Conservation (phyloP, 2,113 vertebrate genomes). For the Gobio gobio region DNA sequence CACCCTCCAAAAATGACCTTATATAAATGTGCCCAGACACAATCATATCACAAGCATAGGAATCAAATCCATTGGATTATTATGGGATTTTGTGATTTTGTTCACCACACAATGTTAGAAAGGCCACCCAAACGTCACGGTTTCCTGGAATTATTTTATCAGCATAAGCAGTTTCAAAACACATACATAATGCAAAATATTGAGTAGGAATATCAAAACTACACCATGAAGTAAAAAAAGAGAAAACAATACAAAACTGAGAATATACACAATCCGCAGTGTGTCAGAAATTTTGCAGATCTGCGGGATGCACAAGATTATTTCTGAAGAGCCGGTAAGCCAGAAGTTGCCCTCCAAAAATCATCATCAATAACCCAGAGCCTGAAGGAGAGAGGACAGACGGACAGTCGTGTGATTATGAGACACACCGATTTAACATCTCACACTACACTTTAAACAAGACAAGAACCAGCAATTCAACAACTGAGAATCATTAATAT, state of each 20-base stretch:
- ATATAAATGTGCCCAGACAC: not conserved
- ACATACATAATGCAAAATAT: not conserved
- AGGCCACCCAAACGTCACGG: not conserved
- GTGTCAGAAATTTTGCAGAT: slow-evolving; percentile 85
- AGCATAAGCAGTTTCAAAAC: slow-evolving; percentile 4
- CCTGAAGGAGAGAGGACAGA: slow-evolving; percentile 71
- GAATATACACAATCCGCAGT: not conserved
- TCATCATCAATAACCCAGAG: slow-evolving; percentile 86
- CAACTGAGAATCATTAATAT: no score
- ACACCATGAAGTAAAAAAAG: not conserved
- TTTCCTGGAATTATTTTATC: slow-evolving; percentile 2
- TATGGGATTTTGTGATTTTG: not conserved
- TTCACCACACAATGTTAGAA: not conserved
- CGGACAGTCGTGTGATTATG: no score
- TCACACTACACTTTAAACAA: not conserved
- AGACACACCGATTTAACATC: no score
- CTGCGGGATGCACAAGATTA: slow-evolving; percentile 85
- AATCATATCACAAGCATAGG: not conserved
- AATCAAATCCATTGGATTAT: not conserved
- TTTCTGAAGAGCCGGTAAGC: slow-evolving; percentile 86
- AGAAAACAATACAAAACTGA: slow-evolving; percentile 8
- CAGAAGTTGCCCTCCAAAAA: slow-evolving; percentile 84
- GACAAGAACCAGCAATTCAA: no score
- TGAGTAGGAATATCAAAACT: not conserved
- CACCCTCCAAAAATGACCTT: not conserved